Base-by-base conservation (phyloP, 1,140 invertebrate species). In the Eubasilissa regina region DNA sequence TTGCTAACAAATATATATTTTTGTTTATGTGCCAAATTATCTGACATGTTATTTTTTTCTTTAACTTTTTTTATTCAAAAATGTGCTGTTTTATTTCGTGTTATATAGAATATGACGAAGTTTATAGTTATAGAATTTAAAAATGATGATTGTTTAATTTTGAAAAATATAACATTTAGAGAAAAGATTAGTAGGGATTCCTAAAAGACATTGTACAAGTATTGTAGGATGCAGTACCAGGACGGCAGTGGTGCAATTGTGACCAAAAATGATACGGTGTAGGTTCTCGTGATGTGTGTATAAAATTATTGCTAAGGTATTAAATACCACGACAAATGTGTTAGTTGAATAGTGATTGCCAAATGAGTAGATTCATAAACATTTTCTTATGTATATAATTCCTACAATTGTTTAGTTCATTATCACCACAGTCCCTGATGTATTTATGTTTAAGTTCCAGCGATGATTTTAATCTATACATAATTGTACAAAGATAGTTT, bases 401-500 rank as follows among this genome's bases (percentile, higher is more conserved):
- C 58, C 12, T 77, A 66, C 17, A 47, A 35, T 17, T 47, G 45
- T 76, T 35, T 70, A 70, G 58, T 21, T 62, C 25, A 62, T 19
- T 70, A n/a, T 66, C 43, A 75, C 74, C 62, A 75, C 56, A 75
- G 62, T 70, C 66, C 56, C 21, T 45, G 73, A 75, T 58, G 7
- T 47, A 60, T 19, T 60, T 47, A 35, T 19, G 21, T 13, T 48
- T 74, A 79, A 74, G 70, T 66, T 79, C 25, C 70, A 47, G 47
- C 66, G 43, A 78, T 78, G 51, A 58, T 58, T 73, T 79, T 58
- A 64, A 15, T 56, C 66, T 72, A 72, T 72, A 66, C 47, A 64
- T 78, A 79, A 79, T 48, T 79, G 78, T 79, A 79, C 78, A 79
- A 79, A 79, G 78, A 70, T 74, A 79, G 56, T 62, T 64, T 75